Evolutionary conservation across 2,888 invertebrate species (phyloP), one percentile per base, ranked within the genome.

Genomic region (Drosophila neonasuta): DNA sequence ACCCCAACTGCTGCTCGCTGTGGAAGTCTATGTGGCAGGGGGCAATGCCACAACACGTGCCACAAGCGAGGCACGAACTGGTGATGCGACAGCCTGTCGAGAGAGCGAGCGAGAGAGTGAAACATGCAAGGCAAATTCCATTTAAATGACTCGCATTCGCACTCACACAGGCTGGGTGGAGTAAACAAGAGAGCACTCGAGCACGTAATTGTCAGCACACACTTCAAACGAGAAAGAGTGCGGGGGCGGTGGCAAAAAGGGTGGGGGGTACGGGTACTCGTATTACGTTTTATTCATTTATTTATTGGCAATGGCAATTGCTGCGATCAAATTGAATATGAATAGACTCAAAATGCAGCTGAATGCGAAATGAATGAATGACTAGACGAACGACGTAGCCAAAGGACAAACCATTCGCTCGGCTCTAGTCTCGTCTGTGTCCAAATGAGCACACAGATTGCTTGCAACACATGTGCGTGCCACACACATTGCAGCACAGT

Each of bases 271-370:
- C 32, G 32, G n/a, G 15, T 30, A 30, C 36, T 36, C 24, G 13
- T 15, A 50, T 20, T 50, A 29, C 32, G 17, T 44, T 20, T 54
- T 44, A 54, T 62, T 71, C 66, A 74, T 71, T 74, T 76, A 68
- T 75, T 79, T 78, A 77, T 71, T 68, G 60, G 66, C 66, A 48
- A 50, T 32, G 30, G 65, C 65, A 79, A 79, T 75, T 65, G 71
- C 57, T 62, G 68, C 65, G 58, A 72, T 79, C 72, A 72, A 76
- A 76, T 72, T 69, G 63, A 66, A 70, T 68, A 52, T 67, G 56
- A 48, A 65, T 58, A 49, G 41, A 65, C 39, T 30, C 45, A 44
- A 44, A 48, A 58, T 48, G 48, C 52, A 34, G 45, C 32, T 45
- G 45, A 45, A 55, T 34, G 32, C 9, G 32, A 10, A 24, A 17